Base-by-base conservation (phyloP, 2,888 invertebrate genomes). In the Mythimna vitellina region DNA sequence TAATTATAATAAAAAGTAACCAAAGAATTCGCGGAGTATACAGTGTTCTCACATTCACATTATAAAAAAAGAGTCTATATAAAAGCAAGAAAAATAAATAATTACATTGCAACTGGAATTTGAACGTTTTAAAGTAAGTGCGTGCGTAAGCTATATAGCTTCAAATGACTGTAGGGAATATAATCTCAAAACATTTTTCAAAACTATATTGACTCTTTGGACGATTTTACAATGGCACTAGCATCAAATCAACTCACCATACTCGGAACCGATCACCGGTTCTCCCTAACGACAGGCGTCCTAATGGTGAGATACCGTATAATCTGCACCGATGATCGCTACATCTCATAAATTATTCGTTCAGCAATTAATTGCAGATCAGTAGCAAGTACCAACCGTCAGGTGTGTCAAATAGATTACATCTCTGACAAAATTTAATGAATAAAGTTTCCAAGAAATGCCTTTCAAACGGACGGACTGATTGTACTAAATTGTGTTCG, bases 281-380 rank as follows among this genome's bases (percentile, higher is more conserved):
- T 68, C 68, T 70, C 76, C 80, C 85, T 90, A 90, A 91, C 89
- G 89, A 89, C 87, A 86, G 83, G 81, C 77, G 17, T 79, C 86
- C 87, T 93, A 93, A 94, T 93, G 92, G 90, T 78, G 82, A 90
- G 89, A 90, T 91, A 91, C 91, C 89, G 92, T 92, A 92, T 93
- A 93, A 93, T 92, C 92, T 89, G 58, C 76, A 75, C 85, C 88
- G 89, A 92, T 92, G 90, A 90, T 87, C 89, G 89, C 87, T 88
- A 90, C 87, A 89, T 89, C 91, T 93, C 90, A 93, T 94, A 89
- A 93, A 94, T 93, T 92, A 94, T 93, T 93, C 92, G 93, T 88
- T 84, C 83, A 70, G 87, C 87, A 88, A 88, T 89, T 89, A 89
- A 90, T 90, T 89, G 86, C 84, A 79, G 88, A 89, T 89, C 84